Conservation (phyloP, 2,113 vertebrate genomes). For the Microtus oregoni region DNA sequence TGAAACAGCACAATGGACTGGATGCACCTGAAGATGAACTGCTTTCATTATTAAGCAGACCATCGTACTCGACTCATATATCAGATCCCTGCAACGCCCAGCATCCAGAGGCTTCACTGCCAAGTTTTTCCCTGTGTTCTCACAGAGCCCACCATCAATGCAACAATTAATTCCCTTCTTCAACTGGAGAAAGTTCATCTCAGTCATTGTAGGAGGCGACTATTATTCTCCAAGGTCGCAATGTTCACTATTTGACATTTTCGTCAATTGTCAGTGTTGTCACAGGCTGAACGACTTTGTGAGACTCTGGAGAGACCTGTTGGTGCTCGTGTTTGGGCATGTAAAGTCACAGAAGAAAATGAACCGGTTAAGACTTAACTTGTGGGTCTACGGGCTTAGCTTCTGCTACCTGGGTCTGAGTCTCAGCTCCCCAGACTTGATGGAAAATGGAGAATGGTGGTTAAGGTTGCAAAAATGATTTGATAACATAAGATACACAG, state of each 20-base stretch:
- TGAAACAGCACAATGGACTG: slow-evolving; percentile 64
- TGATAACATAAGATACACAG: neutral
- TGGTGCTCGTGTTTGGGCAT: neutral
- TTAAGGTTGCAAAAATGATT: slow-evolving; percentile 11
- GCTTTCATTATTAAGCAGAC: slow-evolving; percentile 71
- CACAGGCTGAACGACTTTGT: neutral
- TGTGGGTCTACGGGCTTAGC: neutral
- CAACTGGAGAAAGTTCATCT: slow-evolving; percentile 24
- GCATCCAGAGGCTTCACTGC: neutral
- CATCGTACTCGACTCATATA: slow-evolving; percentile 55
- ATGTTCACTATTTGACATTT: slow-evolving; percentile 12
- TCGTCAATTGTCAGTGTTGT: slow-evolving; percentile 41
- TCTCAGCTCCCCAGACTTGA: neutral
- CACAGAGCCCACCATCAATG: neutral
- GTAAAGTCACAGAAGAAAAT: neutral
- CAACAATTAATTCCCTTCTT: slow-evolving; percentile 30
- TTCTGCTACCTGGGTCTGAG: neutral
- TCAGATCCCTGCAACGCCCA: slow-evolving; percentile 33
- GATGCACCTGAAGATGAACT: slow-evolving; percentile 69
- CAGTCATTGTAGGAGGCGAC: neutral
- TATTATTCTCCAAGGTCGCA: neutral
- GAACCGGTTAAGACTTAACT: neutral
- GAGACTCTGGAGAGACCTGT: neutral
- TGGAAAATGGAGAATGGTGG: neutral
- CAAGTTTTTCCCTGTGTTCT: slow-evolving; percentile 30